These are phyloP conservation scores for Diorhabda elongata DNA, from an alignment of 1,140 invertebrate species.

Conservation along the genomic window DNA sequence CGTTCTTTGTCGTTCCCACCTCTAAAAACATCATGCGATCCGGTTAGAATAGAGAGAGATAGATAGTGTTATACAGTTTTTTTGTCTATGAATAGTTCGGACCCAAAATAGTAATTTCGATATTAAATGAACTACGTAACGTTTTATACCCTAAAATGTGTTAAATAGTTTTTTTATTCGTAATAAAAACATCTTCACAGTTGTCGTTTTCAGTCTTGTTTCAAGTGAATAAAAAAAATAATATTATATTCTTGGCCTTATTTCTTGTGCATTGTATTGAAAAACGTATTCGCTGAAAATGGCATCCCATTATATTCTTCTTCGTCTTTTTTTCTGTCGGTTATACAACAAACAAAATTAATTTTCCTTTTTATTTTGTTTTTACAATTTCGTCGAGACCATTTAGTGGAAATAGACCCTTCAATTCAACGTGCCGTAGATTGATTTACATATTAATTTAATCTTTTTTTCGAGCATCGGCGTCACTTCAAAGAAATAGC, in stretches of 20 bases:
- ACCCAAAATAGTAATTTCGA: no score
- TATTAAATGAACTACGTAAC: no score
- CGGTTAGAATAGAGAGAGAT: no score
- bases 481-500: neutral
- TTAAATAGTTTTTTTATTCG: no score
- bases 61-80: no score
- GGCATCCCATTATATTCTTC: neutral
- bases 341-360: neutral
- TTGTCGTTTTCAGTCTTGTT: no score
- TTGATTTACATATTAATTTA: neutral
- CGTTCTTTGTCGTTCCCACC: no score
- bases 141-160: no score
- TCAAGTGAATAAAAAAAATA: no score
- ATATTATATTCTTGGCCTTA: neutral
- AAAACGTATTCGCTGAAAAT: conserved; percentile 1
- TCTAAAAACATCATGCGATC: no score
- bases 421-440: conserved; percentile 5
- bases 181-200: no score
- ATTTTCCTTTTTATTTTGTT: conserved; percentile 3
- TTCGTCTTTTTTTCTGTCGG: neutral
- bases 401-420: neutral
- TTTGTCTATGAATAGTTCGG: no score
- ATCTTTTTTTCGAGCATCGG: neutral
- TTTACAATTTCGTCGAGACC: neutral
- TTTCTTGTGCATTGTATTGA: neutral